Percentiles rank a stretch among this genome's conserved stretches.
Evolutionary conservation across 2,113 vertebrate species (phyloP).

Genomic region (Sturnira hondurensis): DNA sequence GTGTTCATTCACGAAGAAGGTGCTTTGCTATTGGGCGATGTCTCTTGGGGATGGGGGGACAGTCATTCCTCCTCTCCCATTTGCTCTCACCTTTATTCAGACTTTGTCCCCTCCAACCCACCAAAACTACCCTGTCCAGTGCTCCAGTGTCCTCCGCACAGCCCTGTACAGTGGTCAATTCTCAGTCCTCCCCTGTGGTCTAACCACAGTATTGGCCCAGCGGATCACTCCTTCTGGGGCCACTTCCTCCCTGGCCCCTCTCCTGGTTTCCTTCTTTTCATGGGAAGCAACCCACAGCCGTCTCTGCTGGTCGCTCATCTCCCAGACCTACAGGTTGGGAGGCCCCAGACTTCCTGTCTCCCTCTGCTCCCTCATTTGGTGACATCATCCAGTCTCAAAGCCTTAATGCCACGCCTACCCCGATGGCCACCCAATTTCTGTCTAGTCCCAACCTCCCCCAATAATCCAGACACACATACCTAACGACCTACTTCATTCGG

Average conservation of each 20-base stretch:
- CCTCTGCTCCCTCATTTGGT: background rate
- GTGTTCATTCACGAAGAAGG: background rate
- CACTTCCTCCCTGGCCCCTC: background rate
- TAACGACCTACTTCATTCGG: background rate
- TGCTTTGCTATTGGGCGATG: accelerated
- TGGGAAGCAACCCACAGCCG: background rate
- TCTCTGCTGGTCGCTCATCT: background rate
- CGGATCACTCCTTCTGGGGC: background rate
- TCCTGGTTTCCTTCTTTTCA: background rate
- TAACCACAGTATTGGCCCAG: background rate
- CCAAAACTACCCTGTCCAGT: background rate
- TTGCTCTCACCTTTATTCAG: background rate
- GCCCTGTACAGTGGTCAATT: background rate
- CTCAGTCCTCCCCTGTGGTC: background rate
- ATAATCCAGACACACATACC: background rate
- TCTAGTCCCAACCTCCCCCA: background rate
- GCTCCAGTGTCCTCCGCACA: background rate
- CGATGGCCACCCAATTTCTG: background rate
- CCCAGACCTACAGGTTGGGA: background rate
- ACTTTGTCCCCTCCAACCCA: background rate
- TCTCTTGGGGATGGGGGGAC: too few relatives aligned
- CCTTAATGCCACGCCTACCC: background rate
- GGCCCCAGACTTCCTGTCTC: background rate
- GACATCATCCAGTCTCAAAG: background rate
- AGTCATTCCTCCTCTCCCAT: background rate